These are phyloP conservation scores for Polyergus mexicanus DNA, from an alignment of 1,140 invertebrate species.

Conservation along the genomic window DNA sequence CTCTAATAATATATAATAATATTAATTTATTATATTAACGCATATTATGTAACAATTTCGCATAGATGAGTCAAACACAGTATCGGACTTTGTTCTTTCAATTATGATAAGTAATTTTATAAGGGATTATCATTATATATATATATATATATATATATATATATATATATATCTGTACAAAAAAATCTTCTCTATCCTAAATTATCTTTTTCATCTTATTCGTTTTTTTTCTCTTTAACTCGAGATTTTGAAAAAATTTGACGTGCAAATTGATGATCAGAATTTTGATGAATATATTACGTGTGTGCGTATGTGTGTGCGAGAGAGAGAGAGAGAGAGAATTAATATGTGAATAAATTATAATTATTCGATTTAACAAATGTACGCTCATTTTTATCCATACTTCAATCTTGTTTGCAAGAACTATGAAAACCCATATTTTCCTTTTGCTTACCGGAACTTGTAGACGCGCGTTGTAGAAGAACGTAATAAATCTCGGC, in stretches of 20 bases:
- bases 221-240: neutral
- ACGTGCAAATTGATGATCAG: neutral
- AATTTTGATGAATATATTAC: neutral
- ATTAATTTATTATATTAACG: conserved; percentile 32
- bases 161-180: neutral
- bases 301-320: neutral
- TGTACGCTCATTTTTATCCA: neutral
- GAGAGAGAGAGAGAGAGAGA: neutral
- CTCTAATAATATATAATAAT: neutral
- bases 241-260: neutral
- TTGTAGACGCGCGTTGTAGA: conserved; percentile 8
- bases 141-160: too few relatives aligned
- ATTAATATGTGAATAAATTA: neutral
- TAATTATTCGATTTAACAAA: neutral
- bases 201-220: neutral
- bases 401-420: neutral
- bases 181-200: neutral
- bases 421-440: conserved; percentile 7
- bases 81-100: conserved; percentile 12
- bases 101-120: too few relatives aligned
- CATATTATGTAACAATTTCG: conserved; percentile 19
- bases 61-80: neutral
- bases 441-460: neutral
- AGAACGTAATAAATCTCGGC: conserved; percentile 40
- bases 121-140: too few relatives aligned